phyloP scores from a whole-genome alignment of 2,113 vertebrate genomes.

The Platichthys stellatus region DNA sequence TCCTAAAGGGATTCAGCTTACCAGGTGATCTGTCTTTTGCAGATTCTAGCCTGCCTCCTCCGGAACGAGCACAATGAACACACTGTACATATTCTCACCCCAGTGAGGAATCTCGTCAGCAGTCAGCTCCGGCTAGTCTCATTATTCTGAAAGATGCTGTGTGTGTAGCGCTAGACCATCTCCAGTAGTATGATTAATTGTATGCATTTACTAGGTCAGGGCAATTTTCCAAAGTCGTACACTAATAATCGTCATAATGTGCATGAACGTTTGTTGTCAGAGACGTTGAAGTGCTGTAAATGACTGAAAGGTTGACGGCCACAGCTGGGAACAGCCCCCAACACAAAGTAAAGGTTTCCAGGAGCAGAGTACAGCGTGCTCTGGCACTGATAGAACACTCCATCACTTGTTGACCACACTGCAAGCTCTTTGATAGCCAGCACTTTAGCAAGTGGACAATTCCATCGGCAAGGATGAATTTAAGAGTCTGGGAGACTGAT shows the following conservation, averaged over 20 bases:
- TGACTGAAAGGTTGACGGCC: conserved; percentile 20
- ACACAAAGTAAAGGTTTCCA: conserved; percentile 19
- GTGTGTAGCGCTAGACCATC: conserved; percentile 11
- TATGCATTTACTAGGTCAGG: background rate
- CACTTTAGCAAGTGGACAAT: conserved; percentile 44
- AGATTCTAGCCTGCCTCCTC: conserved; percentile 29
- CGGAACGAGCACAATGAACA: conserved; percentile 18
- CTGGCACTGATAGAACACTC: conserved; percentile 36
- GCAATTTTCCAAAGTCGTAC: background rate
- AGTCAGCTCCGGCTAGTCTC: conserved; percentile 1
- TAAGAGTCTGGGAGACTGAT: conserved; percentile 40
- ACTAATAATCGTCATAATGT: background rate
- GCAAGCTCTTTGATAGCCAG: conserved; percentile 42
- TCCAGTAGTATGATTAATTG: conserved; percentile 27
- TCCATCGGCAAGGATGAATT: conserved; percentile 16
- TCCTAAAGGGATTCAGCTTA: conserved; percentile 16
- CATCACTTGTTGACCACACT: conserved; percentile 41
- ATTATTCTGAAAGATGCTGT: conserved; percentile 9
- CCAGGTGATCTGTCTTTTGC: conserved; percentile 53
- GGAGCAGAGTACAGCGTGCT: conserved; percentile 17
- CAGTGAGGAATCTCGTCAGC: conserved; percentile 33
- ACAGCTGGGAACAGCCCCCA: conserved; percentile 5
- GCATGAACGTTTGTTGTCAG: background rate
- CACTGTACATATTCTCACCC: conserved; percentile 17
- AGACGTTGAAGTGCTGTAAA: background rate